These are phyloP conservation scores for Mamestra configurata DNA, from an alignment of 1,140 invertebrate genomes.

Conservation along the genomic window DNA sequence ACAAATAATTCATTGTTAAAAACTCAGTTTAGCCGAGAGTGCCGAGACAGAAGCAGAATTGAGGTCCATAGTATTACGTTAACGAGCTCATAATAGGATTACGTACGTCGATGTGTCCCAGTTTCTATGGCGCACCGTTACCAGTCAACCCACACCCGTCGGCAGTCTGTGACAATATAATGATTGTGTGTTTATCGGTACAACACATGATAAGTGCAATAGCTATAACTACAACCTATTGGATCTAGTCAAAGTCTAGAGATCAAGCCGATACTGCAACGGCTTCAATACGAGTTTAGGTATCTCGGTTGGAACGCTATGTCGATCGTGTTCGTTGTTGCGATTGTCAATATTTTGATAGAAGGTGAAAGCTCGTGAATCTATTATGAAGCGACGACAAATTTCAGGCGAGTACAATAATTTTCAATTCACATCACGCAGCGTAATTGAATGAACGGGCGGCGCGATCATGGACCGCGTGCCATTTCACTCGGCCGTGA, in stretches of 20 bases:
- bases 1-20: slow-evolving; percentile 32
- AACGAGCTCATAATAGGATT: slow-evolving; percentile 87
- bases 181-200: slow-evolving; percentile 79
- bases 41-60: slow-evolving; percentile 50
- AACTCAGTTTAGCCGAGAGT: slow-evolving; percentile 29
- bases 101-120: slow-evolving; percentile 78
- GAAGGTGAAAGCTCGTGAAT: slow-evolving; percentile 72
- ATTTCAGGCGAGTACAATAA: slow-evolving; percentile 66
- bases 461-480: slow-evolving; percentile 74
- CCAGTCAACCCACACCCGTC: slow-evolving; percentile 58
- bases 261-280: background rate
- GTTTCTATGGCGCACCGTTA: slow-evolving; percentile 79
- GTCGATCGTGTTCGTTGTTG: slow-evolving; percentile 49
- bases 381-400: slow-evolving; percentile 66
- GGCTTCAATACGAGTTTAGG: slow-evolving; percentile 27
- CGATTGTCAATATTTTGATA: slow-evolving; percentile 51
- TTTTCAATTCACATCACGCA: slow-evolving; percentile 79
- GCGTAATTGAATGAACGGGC: slow-evolving; percentile 78
- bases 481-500: slow-evolving; percentile 82
- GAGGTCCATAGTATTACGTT: slow-evolving; percentile 77
- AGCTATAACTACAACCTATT: background rate
- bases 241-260: background rate
- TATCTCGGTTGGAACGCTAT: slow-evolving; percentile 59
- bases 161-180: slow-evolving; percentile 81
- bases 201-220: slow-evolving; percentile 62